Percentiles rank a stretch among this genome's conserved stretches.
Conservation (phyloP, 2,113 vertebrate genomes). For the Tauraco erythrolophus region DNA sequence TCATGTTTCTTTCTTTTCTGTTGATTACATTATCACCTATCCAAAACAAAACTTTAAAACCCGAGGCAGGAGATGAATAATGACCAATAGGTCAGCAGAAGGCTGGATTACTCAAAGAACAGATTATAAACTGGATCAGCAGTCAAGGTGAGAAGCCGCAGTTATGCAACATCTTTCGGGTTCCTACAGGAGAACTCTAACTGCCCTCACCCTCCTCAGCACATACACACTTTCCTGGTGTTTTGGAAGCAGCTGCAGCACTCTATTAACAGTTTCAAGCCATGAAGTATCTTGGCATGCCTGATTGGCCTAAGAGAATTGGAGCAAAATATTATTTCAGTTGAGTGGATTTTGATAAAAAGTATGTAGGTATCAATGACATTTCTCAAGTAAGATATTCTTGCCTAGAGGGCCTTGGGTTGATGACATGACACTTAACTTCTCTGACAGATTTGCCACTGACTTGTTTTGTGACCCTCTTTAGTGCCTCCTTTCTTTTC, state of each 20-base stretch:
- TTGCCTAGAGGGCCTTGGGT: neutral
- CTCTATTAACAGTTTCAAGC: neutral
- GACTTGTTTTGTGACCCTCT: neutral
- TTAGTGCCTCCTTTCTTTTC: neutral
- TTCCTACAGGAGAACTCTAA: neutral
- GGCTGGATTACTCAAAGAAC: neutral
- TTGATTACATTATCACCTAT: neutral
- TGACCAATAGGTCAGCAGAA: neutral
- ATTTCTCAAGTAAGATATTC: neutral
- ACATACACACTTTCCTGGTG: neutral
- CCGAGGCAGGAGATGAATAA: neutral
- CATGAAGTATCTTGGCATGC: neutral
- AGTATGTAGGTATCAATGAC: neutral
- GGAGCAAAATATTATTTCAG: neutral
- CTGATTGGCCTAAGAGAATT: neutral
- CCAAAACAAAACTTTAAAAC: neutral
- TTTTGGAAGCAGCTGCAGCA: neutral
- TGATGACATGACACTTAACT: neutral
- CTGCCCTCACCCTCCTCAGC: neutral
- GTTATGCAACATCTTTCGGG: neutral
- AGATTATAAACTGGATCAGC: neutral
- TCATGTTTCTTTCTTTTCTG: neutral
- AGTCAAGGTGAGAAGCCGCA: neutral
- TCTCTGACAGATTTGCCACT: neutral
- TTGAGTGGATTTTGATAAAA: neutral